Percentiles rank a stretch among this genome's conserved stretches.
These are phyloP conservation scores for Papio anubis DNA, from an alignment of 2,113 vertebrate genomes.

Conservation along the genomic window DNA sequence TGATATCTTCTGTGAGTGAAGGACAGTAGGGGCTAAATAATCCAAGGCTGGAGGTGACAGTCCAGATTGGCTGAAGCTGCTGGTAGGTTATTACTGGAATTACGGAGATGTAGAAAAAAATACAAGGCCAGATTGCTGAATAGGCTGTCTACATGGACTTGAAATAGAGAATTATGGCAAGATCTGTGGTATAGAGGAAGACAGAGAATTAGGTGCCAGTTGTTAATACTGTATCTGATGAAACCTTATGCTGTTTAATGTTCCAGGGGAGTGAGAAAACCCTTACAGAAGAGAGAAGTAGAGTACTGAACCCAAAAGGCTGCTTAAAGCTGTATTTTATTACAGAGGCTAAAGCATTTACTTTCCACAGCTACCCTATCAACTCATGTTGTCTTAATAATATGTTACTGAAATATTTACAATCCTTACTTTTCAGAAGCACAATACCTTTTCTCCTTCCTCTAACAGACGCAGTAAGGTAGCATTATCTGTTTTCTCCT, in stretches of 20 bases:
- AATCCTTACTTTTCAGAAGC: neutral
- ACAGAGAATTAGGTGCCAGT: neutral
- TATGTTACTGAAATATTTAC: neutral
- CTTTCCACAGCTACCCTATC: neutral
- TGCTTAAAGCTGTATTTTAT: neutral
- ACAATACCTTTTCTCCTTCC: constrained; percentile 96
- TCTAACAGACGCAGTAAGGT: constrained; percentile 95
- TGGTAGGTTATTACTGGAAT: neutral
- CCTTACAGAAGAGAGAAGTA: neutral
- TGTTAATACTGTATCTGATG: neutral
- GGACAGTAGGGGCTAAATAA: neutral
- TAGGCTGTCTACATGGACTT: neutral
- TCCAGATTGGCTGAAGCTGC: neutral
- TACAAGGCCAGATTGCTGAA: neutral
- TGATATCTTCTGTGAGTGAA: neutral
- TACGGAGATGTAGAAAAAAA: neutral
- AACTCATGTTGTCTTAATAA: neutral
- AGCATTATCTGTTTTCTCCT: constrained; percentile 96
- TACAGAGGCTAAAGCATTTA: neutral
- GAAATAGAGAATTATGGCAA: neutral
- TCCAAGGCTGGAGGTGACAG: neutral
- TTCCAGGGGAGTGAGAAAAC: neutral
- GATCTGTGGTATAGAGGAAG: neutral
- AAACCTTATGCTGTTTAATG: neutral
- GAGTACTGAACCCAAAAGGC: accelerated